Conservation (phyloP, 2,888 invertebrate genomes). For the Oxyteleia sp. region DNA sequence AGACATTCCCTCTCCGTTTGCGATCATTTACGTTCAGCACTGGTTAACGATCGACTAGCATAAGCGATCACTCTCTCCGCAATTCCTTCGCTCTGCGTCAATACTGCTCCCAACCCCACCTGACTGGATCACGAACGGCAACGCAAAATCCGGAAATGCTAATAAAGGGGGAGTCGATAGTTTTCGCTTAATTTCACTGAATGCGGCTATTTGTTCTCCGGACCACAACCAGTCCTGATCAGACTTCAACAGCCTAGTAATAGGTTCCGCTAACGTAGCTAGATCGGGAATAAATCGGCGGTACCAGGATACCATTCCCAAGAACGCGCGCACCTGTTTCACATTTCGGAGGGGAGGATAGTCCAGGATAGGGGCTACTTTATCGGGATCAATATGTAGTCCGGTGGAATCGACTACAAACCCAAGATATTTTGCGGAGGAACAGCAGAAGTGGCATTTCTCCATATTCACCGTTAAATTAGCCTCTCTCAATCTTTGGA, state of each 20-base stretch:
- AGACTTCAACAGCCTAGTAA: slow-evolving; percentile 8
- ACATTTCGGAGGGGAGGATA: slow-evolving; percentile 41
- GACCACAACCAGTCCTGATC: slow-evolving; percentile 36
- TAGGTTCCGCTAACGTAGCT: neutral
- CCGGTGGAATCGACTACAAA: neutral
- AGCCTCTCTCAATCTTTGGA: neutral
- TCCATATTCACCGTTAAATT: neutral
- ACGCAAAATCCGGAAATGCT: slow-evolving; percentile 33
- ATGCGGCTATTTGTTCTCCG: slow-evolving; percentile 9
- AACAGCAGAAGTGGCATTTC: neutral
- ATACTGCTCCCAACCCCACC: slow-evolving; percentile 44
- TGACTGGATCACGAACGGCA: slow-evolving; percentile 48
- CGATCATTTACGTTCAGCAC: slow-evolving; percentile 42
- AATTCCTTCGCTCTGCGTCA: slow-evolving; percentile 39
- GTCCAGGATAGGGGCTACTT: neutral
- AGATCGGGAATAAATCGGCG: neutral
- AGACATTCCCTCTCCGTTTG: slow-evolving; percentile 58
- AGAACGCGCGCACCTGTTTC: neutral
- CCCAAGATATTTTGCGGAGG: neutral
- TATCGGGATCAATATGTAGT: slow-evolving; percentile 8
- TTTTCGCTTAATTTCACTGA: neutral
- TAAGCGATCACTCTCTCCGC: slow-evolving; percentile 46
- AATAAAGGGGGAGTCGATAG: slow-evolving; percentile 20
- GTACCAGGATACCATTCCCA: slow-evolving; percentile 22
- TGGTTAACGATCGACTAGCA: slow-evolving; percentile 38